These are phyloP conservation scores for Hormaphis cornu DNA, from an alignment of 1,140 invertebrate genomes.

Conservation along the genomic window DNA sequence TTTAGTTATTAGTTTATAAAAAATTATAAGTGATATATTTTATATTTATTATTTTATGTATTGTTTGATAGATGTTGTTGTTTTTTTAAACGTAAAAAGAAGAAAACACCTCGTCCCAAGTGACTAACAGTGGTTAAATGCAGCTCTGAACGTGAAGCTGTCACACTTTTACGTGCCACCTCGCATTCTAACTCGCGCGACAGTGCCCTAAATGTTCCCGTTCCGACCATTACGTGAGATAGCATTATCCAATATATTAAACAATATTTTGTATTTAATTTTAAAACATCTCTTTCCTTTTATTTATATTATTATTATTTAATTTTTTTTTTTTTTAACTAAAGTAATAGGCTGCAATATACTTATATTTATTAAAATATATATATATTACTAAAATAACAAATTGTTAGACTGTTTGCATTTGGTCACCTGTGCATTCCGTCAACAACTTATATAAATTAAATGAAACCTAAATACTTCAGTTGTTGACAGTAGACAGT, in stretches of 20 bases:
- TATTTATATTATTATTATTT: neutral
- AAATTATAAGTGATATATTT: neutral
- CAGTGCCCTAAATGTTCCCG: constrained; percentile 47
- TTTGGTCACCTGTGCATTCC: constrained; percentile 23
- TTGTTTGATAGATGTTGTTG: constrained; percentile 80
- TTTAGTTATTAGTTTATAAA: too few species aligned
- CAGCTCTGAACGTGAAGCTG: constrained; percentile 55
- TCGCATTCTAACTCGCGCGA: constrained; percentile 58
- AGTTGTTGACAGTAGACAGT: constrained; percentile 27
- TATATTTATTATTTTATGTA: constrained; percentile 37
- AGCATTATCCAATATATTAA: constrained; percentile 19
- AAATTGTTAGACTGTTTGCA: constrained; percentile 20
- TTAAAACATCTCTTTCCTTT: constrained; percentile 14
- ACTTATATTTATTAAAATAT: constrained; percentile 22
- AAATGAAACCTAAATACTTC: neutral
- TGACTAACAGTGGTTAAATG: constrained; percentile 54
- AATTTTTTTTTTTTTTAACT: constrained; percentile 22
- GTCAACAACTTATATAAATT: constrained; percentile 5
- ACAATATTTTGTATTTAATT: constrained; percentile 23
- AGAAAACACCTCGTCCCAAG: constrained; percentile 76
- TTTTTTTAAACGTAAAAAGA: constrained; percentile 95
- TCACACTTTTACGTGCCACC: constrained; percentile 54
- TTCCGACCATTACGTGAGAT: constrained; percentile 31
- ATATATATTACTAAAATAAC: constrained; percentile 14
- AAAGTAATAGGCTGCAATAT: constrained; percentile 29